These are phyloP conservation scores for Cyclopterus lumpus DNA, from an alignment of 2,797 vertebrate genomes.

Conservation along the genomic window DNA sequence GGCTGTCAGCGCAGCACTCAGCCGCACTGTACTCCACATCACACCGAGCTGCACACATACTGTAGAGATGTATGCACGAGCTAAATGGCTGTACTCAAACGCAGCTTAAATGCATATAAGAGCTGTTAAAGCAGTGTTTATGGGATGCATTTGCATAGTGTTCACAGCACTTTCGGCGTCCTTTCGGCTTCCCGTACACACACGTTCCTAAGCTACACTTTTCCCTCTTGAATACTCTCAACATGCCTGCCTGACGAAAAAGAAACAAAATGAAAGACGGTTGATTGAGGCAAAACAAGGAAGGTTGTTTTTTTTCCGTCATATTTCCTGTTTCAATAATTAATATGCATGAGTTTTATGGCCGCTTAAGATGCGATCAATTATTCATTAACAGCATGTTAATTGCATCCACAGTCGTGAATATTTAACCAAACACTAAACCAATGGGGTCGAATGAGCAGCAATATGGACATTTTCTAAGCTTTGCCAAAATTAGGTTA, in stretches of 20 bases:
- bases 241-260: conserved; percentile 62
- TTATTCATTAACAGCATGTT: conserved; percentile 86
- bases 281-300: conserved; percentile 82
- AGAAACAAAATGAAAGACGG: conserved; percentile 74
- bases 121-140: conserved; percentile 73
- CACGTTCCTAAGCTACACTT: conserved; percentile 41
- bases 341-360: conserved; percentile 86
- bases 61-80: conserved; percentile 47
- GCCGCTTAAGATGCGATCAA: conserved; percentile 84
- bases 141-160: conserved; percentile 70
- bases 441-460: conserved; percentile 83
- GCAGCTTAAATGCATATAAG: conserved; percentile 69
- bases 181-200: conserved; percentile 21
- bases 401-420: conserved; percentile 85
- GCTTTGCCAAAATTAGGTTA: conserved; percentile 77
- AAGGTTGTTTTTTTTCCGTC: conserved; percentile 69
- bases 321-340: conserved; percentile 85
- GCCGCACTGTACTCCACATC: conserved; percentile 31
- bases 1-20: conserved; percentile 65
- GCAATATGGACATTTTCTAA: conserved; percentile 83
- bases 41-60: conserved; percentile 12
- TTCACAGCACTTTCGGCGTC: conserved; percentile 60
- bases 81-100: conserved; percentile 68
- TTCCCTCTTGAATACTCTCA: conserved; percentile 54
- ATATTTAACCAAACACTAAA: conserved; percentile 85